phyloP scores from a whole-genome alignment of 2,888 invertebrate genomes.

The Leptinotarsa haldemani region DNA sequence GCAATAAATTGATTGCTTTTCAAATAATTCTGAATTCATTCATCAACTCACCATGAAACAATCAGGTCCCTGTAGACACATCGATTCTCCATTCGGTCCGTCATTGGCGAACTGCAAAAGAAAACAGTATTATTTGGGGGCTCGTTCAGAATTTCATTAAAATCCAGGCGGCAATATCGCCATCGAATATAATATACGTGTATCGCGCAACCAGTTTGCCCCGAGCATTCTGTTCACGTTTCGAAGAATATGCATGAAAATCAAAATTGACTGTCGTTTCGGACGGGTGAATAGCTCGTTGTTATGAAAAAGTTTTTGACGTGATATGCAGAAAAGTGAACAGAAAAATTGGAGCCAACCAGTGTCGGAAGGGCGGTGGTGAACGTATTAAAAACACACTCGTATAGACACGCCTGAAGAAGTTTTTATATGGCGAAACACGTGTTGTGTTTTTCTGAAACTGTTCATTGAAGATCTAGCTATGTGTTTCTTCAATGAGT shows the following conservation, averaged over 20 bases:
- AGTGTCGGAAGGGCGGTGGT: neutral
- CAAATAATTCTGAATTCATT: neutral
- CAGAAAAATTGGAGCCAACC: constrained; percentile 9
- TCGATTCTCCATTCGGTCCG: constrained; percentile 73
- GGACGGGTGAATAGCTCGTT: constrained; percentile 12
- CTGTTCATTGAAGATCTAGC: no score
- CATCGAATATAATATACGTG: constrained; percentile 24
- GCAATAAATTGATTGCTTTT: neutral
- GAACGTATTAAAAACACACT: no score
- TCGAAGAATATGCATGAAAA: constrained; percentile 36
- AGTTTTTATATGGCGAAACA: no score
- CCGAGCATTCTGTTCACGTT: constrained; percentile 33
- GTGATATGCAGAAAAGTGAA: constrained; percentile 5
- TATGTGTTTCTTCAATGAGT: no score
- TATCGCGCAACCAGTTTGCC: constrained; percentile 41
- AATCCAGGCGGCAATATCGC: constrained; percentile 53
- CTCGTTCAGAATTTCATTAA: constrained; percentile 49
- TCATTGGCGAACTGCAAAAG: constrained; percentile 75
- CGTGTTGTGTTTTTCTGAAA: no score
- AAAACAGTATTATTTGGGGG: constrained; percentile 49
- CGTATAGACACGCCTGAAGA: no score
- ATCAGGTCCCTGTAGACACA: constrained; percentile 78
- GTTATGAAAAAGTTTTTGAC: constrained; percentile 12
- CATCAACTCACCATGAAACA: constrained; percentile 76
- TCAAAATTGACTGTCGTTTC: constrained; percentile 29